Base-by-base conservation (phyloP, 1,140 invertebrate species). In the Leucophenga varia region DNA sequence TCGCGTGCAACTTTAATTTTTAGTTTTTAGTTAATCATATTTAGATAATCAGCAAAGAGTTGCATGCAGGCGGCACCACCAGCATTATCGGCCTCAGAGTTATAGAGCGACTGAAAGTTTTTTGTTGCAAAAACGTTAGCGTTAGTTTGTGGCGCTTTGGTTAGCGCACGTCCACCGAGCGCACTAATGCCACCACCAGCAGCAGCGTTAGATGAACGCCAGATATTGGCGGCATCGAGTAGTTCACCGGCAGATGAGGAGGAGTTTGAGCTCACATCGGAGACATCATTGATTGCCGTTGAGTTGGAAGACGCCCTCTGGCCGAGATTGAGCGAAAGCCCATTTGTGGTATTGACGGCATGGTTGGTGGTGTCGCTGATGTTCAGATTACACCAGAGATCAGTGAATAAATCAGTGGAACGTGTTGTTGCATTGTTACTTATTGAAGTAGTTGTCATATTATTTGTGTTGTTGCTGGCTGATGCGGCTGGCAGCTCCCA, bases 1-100 rank as follows among this genome's bases (percentile, higher is more conserved):
- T 30, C 12, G 12, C 12, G 16, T 6, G 6, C 32, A 35, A 13
- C 32, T 32, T 75, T n/a, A n/a, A n/a, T n/a, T n/a, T n/a, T n/a
- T n/a, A n/a, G n/a, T n/a, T n/a, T n/a, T n/a, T 78, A 80, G 51
- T 80, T 79, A 68, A 80, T 80, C 69, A 80, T 80, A 64, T 81
- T 82, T 47, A 82, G 70, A 71, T 82, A 82, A 63, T 81, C 81
- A 36, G 81, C 81, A 59, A 82, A 81, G 40, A 82, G 76, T 60
- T 81, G 80, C 60, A 82, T 76, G 52, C 78, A 77, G 6, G 80
- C 67, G 37, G 75, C 52, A 75, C 75, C 16, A 65, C 55, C 67
- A 9, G 54, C 58, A n/a, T 36, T 22, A 18, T 72, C 8, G 70
- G 70, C n/a, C 72, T 60, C 60, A 10, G 5, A 5, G 22, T 5